A percentile compares a stretch with the other conserved stretches of the same genome.
These are phyloP conservation scores for Caenorhabditis virilis DNA, from an alignment of 2,888 invertebrate species.

Conservation along the genomic window DNA sequence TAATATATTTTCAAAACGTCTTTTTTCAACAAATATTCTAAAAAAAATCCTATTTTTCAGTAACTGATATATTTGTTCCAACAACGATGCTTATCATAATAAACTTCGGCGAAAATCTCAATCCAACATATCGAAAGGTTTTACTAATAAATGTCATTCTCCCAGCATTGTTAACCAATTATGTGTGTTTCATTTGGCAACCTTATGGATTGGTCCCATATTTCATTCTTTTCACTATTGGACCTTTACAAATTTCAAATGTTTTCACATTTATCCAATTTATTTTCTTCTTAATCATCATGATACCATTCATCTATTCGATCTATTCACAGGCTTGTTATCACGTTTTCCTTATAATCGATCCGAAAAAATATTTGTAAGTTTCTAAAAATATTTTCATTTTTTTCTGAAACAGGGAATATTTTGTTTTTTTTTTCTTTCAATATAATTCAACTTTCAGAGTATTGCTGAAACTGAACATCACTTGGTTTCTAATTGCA, in stretches of 20 bases:
- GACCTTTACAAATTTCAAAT: constrained; percentile 1
- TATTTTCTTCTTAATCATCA: neutral
- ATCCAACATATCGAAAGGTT: constrained; percentile 7
- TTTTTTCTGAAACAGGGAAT: neutral
- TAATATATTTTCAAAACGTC: too few species aligned
- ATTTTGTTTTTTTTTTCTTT: neutral
- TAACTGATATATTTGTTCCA: constrained; percentile 13
- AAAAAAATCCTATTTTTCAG: too few species aligned
- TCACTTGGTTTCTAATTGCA: too few species aligned
- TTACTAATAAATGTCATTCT: constrained; percentile 14
- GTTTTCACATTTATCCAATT: neutral
- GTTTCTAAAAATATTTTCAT: neutral
- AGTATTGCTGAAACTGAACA: neutral
- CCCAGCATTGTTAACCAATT: constrained; percentile 12
- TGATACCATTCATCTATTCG: constrained; percentile 8
- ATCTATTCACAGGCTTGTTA: constrained; percentile 12
- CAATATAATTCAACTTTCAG: constrained; percentile 2
- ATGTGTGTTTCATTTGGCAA: constrained; percentile 15
- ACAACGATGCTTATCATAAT: constrained; percentile 9
- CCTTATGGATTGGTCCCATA: constrained; percentile 15
- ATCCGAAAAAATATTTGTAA: constrained; percentile 13
- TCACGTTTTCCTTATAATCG: constrained; percentile 14
- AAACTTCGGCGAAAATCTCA: constrained; percentile 3
- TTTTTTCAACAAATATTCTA: too few species aligned
- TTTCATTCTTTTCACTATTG: constrained; percentile 12